A percentile compares a stretch with the other conserved stretches of the same genome.
These are phyloP conservation scores for Odontocolon sp. DNA, from an alignment of 2,888 invertebrate genomes.

Conservation along the genomic window DNA sequence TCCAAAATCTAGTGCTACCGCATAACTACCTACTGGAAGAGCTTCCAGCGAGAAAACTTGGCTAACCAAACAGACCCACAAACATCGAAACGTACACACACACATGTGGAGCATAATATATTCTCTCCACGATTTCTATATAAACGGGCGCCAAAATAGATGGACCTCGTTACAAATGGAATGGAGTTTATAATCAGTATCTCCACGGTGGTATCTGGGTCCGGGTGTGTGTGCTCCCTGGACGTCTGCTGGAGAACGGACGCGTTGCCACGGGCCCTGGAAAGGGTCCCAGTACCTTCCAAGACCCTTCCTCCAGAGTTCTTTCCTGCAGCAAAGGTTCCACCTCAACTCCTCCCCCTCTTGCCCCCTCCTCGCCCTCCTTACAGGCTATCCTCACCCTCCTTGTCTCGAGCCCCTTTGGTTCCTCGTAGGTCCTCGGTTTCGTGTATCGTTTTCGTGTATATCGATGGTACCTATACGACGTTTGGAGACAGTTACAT, in stretches of 20 bases:
- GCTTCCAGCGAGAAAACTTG: too few species aligned
- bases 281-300: conserved; percentile 16
- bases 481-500: conserved; percentile 50
- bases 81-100: conserved; percentile 17
- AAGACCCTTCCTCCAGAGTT: conserved; percentile 28
- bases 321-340: conserved; percentile 17
- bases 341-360: conserved; percentile 32
- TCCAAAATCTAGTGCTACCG: conserved; percentile 66
- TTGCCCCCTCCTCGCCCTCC: conserved; percentile 2
- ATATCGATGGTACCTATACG: conserved; percentile 24
- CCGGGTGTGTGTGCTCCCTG: conserved; percentile 47
- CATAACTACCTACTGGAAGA: too few species aligned
- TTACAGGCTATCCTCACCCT: conserved; percentile 33
- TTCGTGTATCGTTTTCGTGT: conserved; percentile 43
- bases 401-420: conserved; percentile 33
- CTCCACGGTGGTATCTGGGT: conserved; percentile 77
- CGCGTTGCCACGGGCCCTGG: conserved; percentile 20
- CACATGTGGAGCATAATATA: conserved; percentile 23
- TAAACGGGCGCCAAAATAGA: conserved; percentile 78
- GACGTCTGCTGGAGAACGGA: conserved; percentile 9
- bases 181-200: conserved; percentile 80
- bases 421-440: conserved; percentile 42
- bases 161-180: conserved; percentile 81
- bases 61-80: too few species aligned
- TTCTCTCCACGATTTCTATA: conserved; percentile 31